Evolutionary conservation across 2,797 vertebrate species (phyloP).

Genomic region (Pseudotriccus pelzelni): DNA sequence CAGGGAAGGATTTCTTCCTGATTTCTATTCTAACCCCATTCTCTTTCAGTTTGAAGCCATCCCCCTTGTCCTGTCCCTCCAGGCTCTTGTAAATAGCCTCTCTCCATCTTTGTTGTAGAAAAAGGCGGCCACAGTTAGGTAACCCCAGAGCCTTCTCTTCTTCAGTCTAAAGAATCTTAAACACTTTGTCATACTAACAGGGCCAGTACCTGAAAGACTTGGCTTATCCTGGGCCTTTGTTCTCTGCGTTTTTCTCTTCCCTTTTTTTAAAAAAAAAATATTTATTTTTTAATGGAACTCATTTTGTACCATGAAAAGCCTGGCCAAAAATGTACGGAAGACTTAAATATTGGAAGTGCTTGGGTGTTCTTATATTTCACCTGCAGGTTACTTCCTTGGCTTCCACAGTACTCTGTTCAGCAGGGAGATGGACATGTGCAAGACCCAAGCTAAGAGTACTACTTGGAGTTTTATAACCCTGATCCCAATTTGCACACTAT

Average conservation of each 20-base stretch:
- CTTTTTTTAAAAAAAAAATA: not conserved
- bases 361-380: not conserved
- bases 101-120: not conserved
- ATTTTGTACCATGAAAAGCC: not conserved
- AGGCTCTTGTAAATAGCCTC: not conserved
- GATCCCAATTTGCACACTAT: accelerated
- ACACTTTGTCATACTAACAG: not conserved
- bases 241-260: too few relatives aligned
- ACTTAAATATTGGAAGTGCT: not conserved
- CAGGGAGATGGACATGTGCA: not conserved
- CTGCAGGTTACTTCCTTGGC: not conserved
- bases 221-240: not conserved
- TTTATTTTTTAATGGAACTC: not conserved
- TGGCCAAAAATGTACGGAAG: not conserved
- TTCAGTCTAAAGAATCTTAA: not conserved
- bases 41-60: not conserved
- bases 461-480: not conserved
- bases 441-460: not conserved
- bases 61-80: not conserved
- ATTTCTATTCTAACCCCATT: not conserved
- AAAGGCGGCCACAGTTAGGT: not conserved
- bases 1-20: not conserved
- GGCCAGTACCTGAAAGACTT: not conserved
- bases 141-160: not conserved
- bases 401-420: not conserved